phyloP scores from a whole-genome alignment of 2,797 vertebrate genomes.

The Rhabdophis nuchalis region DNA sequence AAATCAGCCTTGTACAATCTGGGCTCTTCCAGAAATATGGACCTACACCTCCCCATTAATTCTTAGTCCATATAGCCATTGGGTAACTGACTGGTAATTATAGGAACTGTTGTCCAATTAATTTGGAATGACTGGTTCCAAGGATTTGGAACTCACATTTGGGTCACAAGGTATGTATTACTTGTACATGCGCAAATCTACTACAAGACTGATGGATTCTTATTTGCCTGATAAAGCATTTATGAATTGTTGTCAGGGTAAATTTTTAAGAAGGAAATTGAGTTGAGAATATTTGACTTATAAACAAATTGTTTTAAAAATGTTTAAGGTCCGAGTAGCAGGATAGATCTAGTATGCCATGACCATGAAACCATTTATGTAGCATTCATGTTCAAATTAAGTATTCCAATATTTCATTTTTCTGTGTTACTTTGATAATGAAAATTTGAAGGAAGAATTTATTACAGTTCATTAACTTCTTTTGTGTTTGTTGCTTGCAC shows the following conservation, averaged over 20 bases:
- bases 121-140: neutral
- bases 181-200: neutral
- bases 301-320: slow-evolving; percentile 28
- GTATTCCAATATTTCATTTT: slow-evolving; percentile 25
- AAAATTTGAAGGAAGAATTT: slow-evolving; percentile 32
- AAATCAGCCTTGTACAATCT: neutral
- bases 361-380: slow-evolving; percentile 26
- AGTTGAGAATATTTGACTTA: neutral
- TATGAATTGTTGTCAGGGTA: slow-evolving; percentile 14
- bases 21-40: neutral
- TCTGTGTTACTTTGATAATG: slow-evolving; percentile 29
- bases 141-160: neutral
- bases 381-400: slow-evolving; percentile 31
- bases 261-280: neutral
- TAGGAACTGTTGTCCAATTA: neutral
- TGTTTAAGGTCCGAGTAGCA: slow-evolving; percentile 37
- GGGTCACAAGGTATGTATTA: neutral
- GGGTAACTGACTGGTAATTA: neutral
- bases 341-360: slow-evolving; percentile 27
- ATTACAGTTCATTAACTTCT: slow-evolving; percentile 50
- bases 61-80: neutral
- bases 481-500: slow-evolving; percentile 47
- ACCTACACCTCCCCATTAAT: neutral
- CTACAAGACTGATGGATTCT: neutral
- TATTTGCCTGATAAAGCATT: neutral